These are phyloP conservation scores for Grammomys surdaster DNA, from an alignment of 2,113 vertebrate genomes.

Conservation along the genomic window DNA sequence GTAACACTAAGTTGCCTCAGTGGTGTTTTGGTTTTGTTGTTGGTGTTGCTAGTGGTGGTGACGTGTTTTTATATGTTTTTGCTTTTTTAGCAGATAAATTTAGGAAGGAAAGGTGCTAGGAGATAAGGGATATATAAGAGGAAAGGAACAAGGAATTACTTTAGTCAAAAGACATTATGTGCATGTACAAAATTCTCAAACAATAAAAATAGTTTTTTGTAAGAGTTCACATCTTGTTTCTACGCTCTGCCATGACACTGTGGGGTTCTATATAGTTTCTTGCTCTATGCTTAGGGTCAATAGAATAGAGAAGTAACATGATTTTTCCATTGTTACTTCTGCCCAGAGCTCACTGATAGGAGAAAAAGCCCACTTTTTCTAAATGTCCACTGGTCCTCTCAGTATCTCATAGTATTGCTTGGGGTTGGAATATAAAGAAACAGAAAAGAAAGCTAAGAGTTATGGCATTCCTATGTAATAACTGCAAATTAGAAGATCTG, in stretches of 20 bases:
- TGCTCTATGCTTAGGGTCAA: neutral
- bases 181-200: neutral
- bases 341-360: neutral
- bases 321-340: neutral
- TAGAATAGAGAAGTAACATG: neutral
- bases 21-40: neutral
- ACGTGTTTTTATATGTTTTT: neutral
- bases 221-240: neutral
- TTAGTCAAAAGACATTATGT: neutral
- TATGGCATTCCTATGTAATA: neutral
- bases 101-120: neutral
- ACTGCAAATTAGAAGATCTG: neutral
- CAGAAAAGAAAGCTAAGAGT: neutral
- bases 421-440: neutral
- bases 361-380: neutral
- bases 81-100: neutral
- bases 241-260: neutral
- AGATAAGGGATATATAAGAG: neutral
- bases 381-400: neutral
- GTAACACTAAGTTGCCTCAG: neutral
- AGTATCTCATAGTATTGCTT: neutral
- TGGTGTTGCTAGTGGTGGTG: too few relatives aligned
- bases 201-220: neutral
- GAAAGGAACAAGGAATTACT: too few relatives aligned
- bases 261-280: neutral